phyloP scores from a whole-genome alignment of 2,888 invertebrate species.

The Sarcophaga variegata region DNA sequence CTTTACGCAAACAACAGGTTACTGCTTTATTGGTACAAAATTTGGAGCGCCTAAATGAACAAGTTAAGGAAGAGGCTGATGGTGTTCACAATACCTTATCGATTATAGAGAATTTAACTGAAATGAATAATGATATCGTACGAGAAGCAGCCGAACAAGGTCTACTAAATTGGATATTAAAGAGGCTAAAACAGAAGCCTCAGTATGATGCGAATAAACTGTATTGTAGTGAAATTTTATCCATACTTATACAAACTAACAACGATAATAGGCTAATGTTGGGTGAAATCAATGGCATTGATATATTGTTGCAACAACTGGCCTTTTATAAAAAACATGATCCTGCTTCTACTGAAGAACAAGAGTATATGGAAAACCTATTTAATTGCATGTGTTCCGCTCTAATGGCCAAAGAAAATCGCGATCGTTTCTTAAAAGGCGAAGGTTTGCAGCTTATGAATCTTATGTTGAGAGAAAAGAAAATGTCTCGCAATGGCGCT shows the following conservation, averaged over 20 bases:
- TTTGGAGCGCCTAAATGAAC: conserved; percentile 95
- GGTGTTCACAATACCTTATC: conserved; percentile 96
- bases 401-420: conserved; percentile 92
- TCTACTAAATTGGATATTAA: conserved; percentile 94
- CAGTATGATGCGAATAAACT: conserved; percentile 97
- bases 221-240: conserved; percentile 97
- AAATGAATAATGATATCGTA: conserved; percentile 92
- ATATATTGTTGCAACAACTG: conserved; percentile 96
- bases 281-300: conserved; percentile 96
- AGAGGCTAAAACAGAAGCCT: conserved; percentile 92
- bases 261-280: conserved; percentile 90
- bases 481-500: conserved; percentile 97
- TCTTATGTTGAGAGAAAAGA: conserved; percentile 98
- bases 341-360: conserved; percentile 94
- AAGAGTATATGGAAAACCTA: conserved; percentile 99
- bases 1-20: conserved; percentile 94
- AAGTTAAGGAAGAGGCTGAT: conserved; percentile 95
- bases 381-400: conserved; percentile 98
- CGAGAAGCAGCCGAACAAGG: conserved; percentile 94
- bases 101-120: conserved; percentile 97
- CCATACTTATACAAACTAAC: conserved; percentile 95
- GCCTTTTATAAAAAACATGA: conserved; percentile 98
- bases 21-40: conserved; percentile 96
- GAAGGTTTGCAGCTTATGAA: conserved; percentile 99
- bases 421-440: conserved; percentile 94